phyloP scores from a whole-genome alignment of 2,888 invertebrate genomes.

The Mactromeris polynyma region DNA sequence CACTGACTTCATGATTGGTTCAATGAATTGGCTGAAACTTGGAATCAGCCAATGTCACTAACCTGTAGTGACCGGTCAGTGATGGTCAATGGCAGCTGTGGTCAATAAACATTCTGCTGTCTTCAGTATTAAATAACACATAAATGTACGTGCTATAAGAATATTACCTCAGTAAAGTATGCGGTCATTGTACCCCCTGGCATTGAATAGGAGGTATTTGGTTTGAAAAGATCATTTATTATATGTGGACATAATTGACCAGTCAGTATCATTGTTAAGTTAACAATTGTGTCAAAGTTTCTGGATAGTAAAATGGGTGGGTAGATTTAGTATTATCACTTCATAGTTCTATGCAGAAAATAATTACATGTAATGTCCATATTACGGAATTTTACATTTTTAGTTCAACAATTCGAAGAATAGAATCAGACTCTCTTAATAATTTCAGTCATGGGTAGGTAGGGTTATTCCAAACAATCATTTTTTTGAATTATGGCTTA shows the following conservation, averaged over 20 bases:
- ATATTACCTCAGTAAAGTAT: not conserved
- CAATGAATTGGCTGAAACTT: not conserved
- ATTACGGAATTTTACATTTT: not conserved
- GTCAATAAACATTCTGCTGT: not conserved
- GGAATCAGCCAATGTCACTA: not conserved
- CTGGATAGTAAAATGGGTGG: not conserved
- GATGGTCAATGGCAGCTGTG: conserved; percentile 11
- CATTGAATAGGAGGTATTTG: not conserved
- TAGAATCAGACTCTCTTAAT: no score
- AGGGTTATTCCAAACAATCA: no score
- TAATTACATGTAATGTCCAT: not conserved
- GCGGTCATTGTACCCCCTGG: not conserved
- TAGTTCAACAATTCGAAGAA: not conserved
- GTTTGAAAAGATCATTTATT: no score
- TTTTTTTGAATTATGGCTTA: not conserved
- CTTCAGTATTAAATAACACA: not conserved
- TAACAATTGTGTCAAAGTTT: not conserved
- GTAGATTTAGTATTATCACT: not conserved
- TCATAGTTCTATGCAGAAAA: not conserved
- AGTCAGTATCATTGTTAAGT: not conserved
- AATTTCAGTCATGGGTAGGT: no score
- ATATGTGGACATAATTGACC: not conserved
- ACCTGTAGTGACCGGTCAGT: conserved; percentile 27
- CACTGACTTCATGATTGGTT: not conserved
- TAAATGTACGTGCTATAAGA: not conserved